Evolutionary conservation across 2,797 vertebrate genomes (phyloP).

Genomic region (Squalus acanthias): DNA sequence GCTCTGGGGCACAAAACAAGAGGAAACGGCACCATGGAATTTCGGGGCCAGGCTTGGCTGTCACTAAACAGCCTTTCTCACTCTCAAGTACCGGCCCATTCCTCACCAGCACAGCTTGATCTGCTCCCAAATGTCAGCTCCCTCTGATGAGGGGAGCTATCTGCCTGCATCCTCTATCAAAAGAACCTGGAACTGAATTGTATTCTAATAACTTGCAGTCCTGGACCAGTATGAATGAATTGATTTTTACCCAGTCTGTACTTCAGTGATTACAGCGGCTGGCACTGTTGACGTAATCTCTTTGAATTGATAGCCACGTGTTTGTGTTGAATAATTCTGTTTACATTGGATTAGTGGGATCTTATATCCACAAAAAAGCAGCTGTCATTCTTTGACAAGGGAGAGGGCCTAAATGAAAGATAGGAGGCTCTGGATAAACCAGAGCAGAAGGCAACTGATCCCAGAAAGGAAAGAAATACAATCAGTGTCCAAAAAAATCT

Average conservation of each 20-base stretch:
- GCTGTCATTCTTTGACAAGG: slow-evolving; percentile 21
- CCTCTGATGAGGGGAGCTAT: not conserved
- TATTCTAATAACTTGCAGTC: not conserved
- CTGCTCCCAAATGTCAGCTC: not conserved
- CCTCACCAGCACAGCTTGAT: not conserved
- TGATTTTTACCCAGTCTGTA: not conserved
- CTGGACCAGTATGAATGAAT: not conserved
- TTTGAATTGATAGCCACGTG: slow-evolving; percentile 22
- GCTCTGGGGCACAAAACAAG: not conserved
- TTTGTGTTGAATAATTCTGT: slow-evolving; percentile 24
- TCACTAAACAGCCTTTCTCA: not conserved
- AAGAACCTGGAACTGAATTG: not conserved
- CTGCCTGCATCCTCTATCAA: not conserved
- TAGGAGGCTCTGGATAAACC: not conserved
- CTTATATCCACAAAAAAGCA: slow-evolving; percentile 17
- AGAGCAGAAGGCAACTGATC: not conserved
- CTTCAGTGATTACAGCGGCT: not conserved
- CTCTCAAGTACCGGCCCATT: not conserved
- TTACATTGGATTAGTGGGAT: slow-evolving; percentile 23
- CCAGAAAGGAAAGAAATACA: not conserved
- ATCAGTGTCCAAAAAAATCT: slow-evolving; percentile 25
- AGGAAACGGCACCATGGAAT: not conserved
- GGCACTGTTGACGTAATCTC: slow-evolving; percentile 1
- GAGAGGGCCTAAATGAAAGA: not conserved
- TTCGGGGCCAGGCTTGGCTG: not conserved